Conservation (phyloP, 2,888 invertebrate species). For the Cinara cedri region DNA sequence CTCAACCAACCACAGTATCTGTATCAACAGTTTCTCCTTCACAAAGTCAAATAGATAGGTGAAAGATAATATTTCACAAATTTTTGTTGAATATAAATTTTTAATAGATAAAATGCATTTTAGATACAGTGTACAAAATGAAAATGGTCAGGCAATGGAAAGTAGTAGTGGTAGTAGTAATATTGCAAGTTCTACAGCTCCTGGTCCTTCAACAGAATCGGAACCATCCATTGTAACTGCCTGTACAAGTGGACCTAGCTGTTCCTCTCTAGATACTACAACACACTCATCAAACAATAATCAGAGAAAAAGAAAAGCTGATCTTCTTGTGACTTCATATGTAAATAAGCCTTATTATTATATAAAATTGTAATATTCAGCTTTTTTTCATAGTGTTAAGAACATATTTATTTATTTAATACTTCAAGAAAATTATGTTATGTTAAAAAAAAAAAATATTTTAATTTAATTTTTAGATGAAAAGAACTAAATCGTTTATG, state of each 20-base stretch:
- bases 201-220: conserved; percentile 60
- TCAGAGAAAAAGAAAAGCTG: conserved; percentile 54
- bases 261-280: conserved; percentile 48
- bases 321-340: conserved; percentile 50
- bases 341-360: background rate
- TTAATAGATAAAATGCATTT: conserved; percentile 29
- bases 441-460: too few species aligned
- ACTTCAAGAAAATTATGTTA: too few species aligned
- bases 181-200: conserved; percentile 52
- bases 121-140: conserved; percentile 52
- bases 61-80: conserved; percentile 17
- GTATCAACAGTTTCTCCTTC: conserved; percentile 61
- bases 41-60: conserved; percentile 53
- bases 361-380: too few species aligned
- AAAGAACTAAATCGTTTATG: conserved; percentile 53
- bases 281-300: conserved; percentile 42
- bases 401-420: too few species aligned
- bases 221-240: conserved; percentile 58
- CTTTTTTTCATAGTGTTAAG: too few species aligned
- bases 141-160: conserved; percentile 44
- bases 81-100: background rate
- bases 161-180: conserved; percentile 47
- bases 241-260: conserved; percentile 58
- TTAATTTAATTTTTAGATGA: conserved; percentile 47
- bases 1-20: conserved; percentile 62